Evolutionary conservation across 2,888 invertebrate genomes (phyloP).

Genomic region (Ceriagrion tenellum): DNA sequence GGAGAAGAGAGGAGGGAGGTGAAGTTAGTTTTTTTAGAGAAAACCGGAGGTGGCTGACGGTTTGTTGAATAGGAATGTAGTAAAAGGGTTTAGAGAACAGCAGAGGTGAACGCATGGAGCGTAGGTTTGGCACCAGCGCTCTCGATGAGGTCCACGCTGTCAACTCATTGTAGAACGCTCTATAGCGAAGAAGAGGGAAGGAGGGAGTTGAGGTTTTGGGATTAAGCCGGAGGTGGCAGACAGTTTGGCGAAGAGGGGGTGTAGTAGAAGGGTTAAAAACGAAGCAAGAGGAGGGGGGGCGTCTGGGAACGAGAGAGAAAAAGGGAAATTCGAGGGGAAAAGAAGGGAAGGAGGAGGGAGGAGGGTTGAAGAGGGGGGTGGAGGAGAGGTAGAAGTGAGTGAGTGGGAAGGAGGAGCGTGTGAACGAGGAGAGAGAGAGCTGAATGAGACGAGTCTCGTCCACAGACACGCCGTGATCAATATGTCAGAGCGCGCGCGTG

Average conservation of each 20-base stretch:
- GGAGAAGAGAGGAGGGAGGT: not conserved
- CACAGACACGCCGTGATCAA: slow-evolving; percentile 64
- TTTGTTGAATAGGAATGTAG: not conserved
- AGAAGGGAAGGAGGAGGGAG: not conserved
- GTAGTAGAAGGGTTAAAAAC: not conserved
- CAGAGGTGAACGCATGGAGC: not conserved
- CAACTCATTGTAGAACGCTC: not conserved
- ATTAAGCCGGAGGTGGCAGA: not conserved
- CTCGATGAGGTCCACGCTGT: not conserved
- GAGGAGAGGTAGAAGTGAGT: not conserved
- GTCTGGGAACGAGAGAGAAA: not conserved
- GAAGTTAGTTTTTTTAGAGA: not conserved
- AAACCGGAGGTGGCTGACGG: not conserved
- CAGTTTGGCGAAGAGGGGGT: not conserved
- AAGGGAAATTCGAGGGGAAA: not conserved
- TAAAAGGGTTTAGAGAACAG: not conserved
- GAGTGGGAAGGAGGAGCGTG: not conserved
- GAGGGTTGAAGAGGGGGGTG: not conserved
- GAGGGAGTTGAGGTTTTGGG: not conserved
- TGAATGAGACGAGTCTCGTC: slow-evolving; percentile 55
- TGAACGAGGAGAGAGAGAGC: slow-evolving; percentile 42
- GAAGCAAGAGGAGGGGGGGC: not conserved
- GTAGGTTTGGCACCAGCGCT: too few species aligned
- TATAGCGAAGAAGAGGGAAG: not conserved
- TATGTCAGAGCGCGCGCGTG: slow-evolving; percentile 30